These are phyloP conservation scores for Rhinolophus ferrumequinum DNA, from an alignment of 2,113 vertebrate species.

Conservation along the genomic window DNA sequence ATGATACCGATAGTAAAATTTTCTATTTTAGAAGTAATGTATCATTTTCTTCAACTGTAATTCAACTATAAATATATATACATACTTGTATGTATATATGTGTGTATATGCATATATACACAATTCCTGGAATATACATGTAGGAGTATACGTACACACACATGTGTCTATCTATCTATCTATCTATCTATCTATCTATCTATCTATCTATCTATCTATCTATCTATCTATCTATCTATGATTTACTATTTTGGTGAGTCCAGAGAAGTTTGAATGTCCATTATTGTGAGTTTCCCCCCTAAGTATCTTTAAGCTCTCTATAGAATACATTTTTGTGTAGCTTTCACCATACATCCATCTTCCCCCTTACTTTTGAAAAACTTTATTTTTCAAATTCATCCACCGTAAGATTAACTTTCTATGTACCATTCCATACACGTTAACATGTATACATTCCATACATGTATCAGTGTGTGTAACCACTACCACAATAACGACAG, in stretches of 20 bases:
- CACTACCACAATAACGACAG: background rate
- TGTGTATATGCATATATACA: no score
- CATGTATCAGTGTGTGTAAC: background rate
- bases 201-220: background rate
- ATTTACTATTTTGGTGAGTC: background rate
- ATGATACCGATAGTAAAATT: background rate
- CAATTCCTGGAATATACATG: accelerated
- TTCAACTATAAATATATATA: background rate
- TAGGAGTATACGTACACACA: no score
- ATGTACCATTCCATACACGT: background rate
- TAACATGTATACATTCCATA: background rate
- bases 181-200: background rate
- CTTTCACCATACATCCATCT: background rate
- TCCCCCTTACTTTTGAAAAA: background rate
- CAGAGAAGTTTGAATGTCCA: background rate
- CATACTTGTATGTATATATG: background rate
- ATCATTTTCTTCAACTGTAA: background rate
- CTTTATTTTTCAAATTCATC: background rate
- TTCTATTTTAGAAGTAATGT: background rate
- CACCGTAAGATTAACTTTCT: background rate
- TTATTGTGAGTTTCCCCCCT: background rate
- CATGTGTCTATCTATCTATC: background rate
- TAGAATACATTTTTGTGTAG: background rate
- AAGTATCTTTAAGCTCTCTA: background rate
- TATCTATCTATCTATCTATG: no score